Base-by-base conservation (phyloP, 2,888 invertebrate species). In the Tinea pellionella region DNA sequence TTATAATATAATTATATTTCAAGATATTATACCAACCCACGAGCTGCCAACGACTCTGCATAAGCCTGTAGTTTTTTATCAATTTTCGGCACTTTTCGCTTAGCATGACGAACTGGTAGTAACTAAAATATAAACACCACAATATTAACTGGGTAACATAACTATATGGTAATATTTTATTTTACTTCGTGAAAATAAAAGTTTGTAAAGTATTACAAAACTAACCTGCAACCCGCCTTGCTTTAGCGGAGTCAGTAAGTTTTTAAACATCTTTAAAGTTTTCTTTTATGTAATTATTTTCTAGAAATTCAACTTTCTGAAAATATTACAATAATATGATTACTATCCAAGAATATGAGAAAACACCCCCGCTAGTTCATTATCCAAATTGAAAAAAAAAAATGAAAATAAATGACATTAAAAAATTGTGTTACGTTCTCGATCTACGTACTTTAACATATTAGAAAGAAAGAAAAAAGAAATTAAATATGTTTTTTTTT, bases 41-140 rank as follows among this genome's bases (percentile, higher is more conserved):
- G 91, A 30, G 92, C 84, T 64, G 92, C 90, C 68, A 93, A 78
- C 57, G 92, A 92, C 74, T 91, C 88, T 58, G 90, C 89, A 62
- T 90, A 81, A 41, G 91, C 87, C 70, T 83, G 76, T 15, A 87
- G 63, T 64, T 80, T 87, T 67, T 85, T 87, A 61, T 81, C 82
- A n/a, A 69, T 67, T 74, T 87, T 87, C 11, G 86, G 82, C 58
- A 68, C 65, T 62, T 78, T 82, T 62, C 75, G 74, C 2, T 7
- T 60, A 16, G 12, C 41, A 18, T 57, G 15, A 8, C 57, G 30
- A 9, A 57, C 16, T 7, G 57, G 1, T 9, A 57, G 3, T 7
- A 57, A 13, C 57, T 57, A 13, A 30, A 57, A 57, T 1, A 37
- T 37, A 24, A 3, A 24, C 24, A 24, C 24, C 24, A 16, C 4